A percentile compares a stretch with the other conserved stretches of the same genome.
Conservation (phyloP, 2,797 vertebrate species). For the Dermochelys coriacea region DNA sequence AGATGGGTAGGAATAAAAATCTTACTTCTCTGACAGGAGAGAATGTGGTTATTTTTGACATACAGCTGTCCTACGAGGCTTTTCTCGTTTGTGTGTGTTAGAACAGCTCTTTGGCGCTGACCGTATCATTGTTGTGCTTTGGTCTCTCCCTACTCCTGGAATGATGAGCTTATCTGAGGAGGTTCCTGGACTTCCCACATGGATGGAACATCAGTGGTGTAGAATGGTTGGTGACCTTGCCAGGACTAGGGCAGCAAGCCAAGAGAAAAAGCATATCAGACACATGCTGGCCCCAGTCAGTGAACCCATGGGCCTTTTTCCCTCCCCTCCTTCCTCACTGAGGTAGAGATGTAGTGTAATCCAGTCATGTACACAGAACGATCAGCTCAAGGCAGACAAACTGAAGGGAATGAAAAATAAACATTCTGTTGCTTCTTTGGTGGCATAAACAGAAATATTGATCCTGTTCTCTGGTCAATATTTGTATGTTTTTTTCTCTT, state of each 20-base stretch:
- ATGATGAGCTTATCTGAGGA: conserved; percentile 75
- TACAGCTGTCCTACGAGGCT: conserved; percentile 77
- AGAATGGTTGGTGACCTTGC: conserved; percentile 61
- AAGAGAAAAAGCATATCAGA: conserved; percentile 56
- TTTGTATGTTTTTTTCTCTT: conserved; percentile 67
- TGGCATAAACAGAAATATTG: conserved; percentile 66
- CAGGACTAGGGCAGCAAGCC: conserved; percentile 67
- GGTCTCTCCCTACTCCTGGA: conserved; percentile 77
- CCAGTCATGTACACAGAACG: conserved; percentile 37
- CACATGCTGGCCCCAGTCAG: not conserved
- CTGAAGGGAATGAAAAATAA: conserved; percentile 71
- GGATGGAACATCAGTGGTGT: conserved; percentile 39
- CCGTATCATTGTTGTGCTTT: conserved; percentile 62
- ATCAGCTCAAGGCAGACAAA: conserved; percentile 72
- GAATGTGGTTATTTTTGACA: conserved; percentile 75
- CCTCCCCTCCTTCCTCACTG: conserved; percentile 44
- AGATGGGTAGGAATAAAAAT: conserved; percentile 61
- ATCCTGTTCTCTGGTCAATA: conserved; percentile 65
- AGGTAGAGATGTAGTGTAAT: conserved; percentile 69
- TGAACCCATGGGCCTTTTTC: conserved; percentile 9
- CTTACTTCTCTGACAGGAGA: conserved; percentile 76
- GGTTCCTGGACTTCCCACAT: conserved; percentile 48
- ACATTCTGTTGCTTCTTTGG: conserved; percentile 71
- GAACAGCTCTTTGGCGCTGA: conserved; percentile 69
- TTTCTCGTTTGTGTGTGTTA: conserved; percentile 65